Conservation (phyloP, 2,797 vertebrate species). For the Tauraco hartlaubi region DNA sequence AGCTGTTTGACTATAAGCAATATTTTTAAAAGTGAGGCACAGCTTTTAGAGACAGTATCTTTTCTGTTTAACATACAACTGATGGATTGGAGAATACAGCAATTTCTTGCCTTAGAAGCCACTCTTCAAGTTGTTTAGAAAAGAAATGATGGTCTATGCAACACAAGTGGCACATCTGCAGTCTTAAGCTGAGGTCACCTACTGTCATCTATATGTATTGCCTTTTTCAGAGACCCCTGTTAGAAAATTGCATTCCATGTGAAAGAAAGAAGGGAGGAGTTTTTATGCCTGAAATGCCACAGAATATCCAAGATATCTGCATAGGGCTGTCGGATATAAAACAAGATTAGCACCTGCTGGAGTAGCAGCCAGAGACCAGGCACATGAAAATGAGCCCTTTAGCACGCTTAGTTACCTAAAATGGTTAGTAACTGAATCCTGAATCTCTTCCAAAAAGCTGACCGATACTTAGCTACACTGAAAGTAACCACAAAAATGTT, state of each 20-base stretch:
- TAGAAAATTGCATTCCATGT: not conserved
- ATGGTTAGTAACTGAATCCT: not conserved
- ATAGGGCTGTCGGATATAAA: not conserved
- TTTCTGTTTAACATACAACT: not conserved
- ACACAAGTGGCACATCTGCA: not conserved
- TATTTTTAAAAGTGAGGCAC: not conserved
- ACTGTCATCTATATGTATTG: not conserved
- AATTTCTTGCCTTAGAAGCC: not conserved
- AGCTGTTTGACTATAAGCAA: not conserved
- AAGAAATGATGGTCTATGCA: not conserved
- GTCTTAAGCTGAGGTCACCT: not conserved
- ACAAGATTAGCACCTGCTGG: not conserved
- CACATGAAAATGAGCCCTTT: not conserved
- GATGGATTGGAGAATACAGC: not conserved
- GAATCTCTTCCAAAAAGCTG: not conserved
- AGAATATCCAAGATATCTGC: not conserved
- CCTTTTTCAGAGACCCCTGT: not conserved
- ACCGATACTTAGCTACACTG: not conserved
- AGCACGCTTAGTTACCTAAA: not conserved
- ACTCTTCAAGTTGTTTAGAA: not conserved
- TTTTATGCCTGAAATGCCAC: not conserved
- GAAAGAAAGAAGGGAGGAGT: not conserved
- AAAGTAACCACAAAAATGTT: not conserved
- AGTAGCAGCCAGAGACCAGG: not conserved
- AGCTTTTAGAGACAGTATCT: not conserved